Conservation (phyloP, 2,797 vertebrate genomes). For the Ficedula albicollis region DNA sequence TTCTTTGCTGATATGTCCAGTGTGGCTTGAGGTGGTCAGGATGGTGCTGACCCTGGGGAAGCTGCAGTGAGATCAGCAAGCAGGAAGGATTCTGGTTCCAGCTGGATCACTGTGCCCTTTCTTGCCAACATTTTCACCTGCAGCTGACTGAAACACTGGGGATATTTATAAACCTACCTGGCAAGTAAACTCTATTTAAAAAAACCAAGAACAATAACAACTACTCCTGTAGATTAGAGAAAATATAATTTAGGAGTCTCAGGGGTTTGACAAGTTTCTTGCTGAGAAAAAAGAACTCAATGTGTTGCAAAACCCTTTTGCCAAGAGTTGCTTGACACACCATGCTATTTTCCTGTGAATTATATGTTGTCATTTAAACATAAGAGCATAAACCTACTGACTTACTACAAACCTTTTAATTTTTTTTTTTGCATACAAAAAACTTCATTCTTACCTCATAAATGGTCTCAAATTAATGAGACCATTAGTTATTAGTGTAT, state of each 20-base stretch:
- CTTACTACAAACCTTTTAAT: constrained; percentile 37
- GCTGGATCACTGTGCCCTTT: neutral
- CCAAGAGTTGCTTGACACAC: constrained; percentile 1
- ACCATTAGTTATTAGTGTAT: no score
- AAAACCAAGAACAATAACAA: neutral
- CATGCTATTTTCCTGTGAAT: constrained; percentile 55
- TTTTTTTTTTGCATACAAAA: constrained; percentile 39
- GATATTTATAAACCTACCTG: constrained; percentile 1
- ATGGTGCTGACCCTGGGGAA: neutral
- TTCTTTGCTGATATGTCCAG: neutral
- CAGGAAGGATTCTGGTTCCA: neutral
- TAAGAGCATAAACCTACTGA: constrained; percentile 45
- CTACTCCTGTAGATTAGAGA: neutral
- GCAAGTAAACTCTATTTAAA: neutral
- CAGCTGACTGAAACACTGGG: neutral
- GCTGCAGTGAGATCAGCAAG: neutral
- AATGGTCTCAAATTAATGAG: constrained; percentile 64
- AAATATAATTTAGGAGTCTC: constrained; percentile 46
- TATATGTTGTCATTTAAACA: constrained; percentile 67
- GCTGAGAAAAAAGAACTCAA: constrained; percentile 3
- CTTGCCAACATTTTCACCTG: neutral
- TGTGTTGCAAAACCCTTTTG: neutral
- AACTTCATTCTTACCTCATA: constrained; percentile 60
- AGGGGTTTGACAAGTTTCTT: neutral
- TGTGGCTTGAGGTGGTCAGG: fast-evolving